A percentile compares a stretch with the other conserved stretches of the same genome.
These are phyloP conservation scores for Atta cephalotes DNA, from an alignment of 1,140 invertebrate species.

Conservation along the genomic window DNA sequence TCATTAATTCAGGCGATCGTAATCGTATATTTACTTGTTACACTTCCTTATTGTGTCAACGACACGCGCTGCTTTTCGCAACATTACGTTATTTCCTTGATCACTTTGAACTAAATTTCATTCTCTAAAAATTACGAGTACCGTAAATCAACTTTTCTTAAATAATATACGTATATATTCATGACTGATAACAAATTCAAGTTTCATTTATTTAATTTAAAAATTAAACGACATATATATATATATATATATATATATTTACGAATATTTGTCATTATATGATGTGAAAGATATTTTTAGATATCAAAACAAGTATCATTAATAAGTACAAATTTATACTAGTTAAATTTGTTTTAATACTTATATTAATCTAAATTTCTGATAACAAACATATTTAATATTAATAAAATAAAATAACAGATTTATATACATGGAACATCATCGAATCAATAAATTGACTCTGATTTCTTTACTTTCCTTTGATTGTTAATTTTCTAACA, in stretches of 20 bases:
- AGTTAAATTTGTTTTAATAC: too few species aligned
- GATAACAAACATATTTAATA: too few species aligned
- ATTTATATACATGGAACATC: conserved; percentile 8
- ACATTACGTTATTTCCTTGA: background rate
- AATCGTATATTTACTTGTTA: background rate
- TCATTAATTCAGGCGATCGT: background rate
- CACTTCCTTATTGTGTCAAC: conserved; percentile 59
- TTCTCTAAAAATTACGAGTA: too few species aligned
- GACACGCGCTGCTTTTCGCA: background rate
- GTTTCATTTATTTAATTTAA: background rate
- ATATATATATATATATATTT: too few species aligned
- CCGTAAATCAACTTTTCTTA: background rate
- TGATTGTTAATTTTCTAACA: conserved; percentile 40
- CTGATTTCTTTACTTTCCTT: conserved; percentile 49
- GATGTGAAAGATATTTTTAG: too few species aligned
- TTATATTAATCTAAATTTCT: too few species aligned
- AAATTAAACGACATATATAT: background rate
- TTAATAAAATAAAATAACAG: background rate
- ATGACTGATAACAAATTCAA: background rate
- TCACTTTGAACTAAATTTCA: background rate
- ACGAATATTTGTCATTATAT: too few species aligned
- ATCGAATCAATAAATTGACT: background rate
- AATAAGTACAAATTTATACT: too few species aligned
- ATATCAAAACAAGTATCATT: too few species aligned
- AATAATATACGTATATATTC: background rate